phyloP scores from a whole-genome alignment of 1,140 invertebrate species.

The Lepidotrigona ventralis region DNA sequence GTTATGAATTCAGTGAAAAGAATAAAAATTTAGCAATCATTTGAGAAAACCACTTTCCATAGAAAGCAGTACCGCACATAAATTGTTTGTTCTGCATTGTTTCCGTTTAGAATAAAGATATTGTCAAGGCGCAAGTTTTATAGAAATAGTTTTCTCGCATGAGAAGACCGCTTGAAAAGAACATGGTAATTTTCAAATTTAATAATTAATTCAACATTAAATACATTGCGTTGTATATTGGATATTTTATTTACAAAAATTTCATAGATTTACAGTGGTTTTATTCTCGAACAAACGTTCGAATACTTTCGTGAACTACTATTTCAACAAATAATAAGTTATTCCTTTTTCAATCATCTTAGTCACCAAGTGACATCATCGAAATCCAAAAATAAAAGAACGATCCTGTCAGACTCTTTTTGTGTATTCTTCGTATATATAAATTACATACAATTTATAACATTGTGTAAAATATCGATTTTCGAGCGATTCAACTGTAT shows the following conservation, averaged over 20 bases:
- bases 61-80: not conserved
- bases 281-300: too few species aligned
- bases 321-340: too few species aligned
- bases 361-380: too few species aligned
- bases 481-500: not conserved
- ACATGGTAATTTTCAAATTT: not conserved
- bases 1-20: not conserved
- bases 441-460: not conserved
- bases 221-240: not conserved
- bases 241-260: not conserved
- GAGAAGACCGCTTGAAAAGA: not conserved
- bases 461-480: not conserved
- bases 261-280: not conserved
- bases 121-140: not conserved
- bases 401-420: too few species aligned
- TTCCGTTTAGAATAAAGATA: not conserved
- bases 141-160: not conserved
- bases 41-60: constrained; percentile 16
- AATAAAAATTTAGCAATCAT: not conserved
- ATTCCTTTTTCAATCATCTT: too few species aligned
- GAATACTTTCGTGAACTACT: too few species aligned
- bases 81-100: not conserved
- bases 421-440: not conserved
- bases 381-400: too few species aligned
- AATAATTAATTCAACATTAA: not conserved